phyloP scores from a whole-genome alignment of 2,113 vertebrate species.

The Oryzias celebensis region DNA sequence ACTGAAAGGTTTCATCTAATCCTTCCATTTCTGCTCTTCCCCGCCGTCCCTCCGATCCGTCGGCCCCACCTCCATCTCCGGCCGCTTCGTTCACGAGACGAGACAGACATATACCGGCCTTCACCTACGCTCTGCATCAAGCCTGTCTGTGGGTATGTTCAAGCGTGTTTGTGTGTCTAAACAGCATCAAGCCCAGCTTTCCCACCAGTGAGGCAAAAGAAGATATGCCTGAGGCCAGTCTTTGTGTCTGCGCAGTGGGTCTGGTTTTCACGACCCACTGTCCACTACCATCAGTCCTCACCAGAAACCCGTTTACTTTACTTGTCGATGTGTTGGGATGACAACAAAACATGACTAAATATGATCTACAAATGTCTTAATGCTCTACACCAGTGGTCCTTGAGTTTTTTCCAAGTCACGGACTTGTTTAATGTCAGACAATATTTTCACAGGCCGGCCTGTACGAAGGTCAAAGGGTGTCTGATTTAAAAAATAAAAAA shows the following conservation, averaged over 20 bases:
- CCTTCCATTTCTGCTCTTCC: conserved; percentile 67
- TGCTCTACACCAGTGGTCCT: no score
- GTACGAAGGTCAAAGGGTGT: no score
- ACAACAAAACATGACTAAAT: neutral
- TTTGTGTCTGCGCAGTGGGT: conserved; percentile 47
- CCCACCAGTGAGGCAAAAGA: conserved; percentile 56
- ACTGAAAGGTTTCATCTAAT: conserved; percentile 77
- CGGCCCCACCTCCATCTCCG: conserved; percentile 53
- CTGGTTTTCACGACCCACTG: conserved; percentile 54
- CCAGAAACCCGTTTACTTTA: conserved; percentile 28
- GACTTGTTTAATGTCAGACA: no score
- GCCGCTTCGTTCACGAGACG: conserved; percentile 59
- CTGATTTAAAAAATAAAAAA: no score
- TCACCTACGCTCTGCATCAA: conserved; percentile 67
- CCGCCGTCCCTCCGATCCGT: conserved; percentile 55
- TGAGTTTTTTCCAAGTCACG: no score
- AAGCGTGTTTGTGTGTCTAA: conserved; percentile 44
- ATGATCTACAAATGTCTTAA: no score
- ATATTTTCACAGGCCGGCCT: no score
- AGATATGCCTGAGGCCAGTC: conserved; percentile 61
- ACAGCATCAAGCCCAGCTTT: conserved; percentile 50
- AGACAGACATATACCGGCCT: conserved; percentile 67
- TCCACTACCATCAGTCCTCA: conserved; percentile 46
- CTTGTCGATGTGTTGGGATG: conserved; percentile 3
- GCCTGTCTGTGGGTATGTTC: conserved; percentile 38